phyloP scores from a whole-genome alignment of 2,797 vertebrate genomes.

The Toxotes lorentzi region DNA sequence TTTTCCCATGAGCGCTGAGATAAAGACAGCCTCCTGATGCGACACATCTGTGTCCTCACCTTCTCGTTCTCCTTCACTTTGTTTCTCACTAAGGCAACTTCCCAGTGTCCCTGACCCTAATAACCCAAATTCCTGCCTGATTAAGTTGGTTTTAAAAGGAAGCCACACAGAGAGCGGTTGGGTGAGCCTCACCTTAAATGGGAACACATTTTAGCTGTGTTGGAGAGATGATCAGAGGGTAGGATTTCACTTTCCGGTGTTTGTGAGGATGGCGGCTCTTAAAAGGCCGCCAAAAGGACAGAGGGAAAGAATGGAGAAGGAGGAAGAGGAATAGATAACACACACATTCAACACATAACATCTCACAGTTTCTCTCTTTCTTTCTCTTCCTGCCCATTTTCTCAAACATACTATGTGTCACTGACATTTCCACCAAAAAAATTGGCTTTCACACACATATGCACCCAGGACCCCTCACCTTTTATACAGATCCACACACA shows the following conservation, averaged over 20 bases:
- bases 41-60: constrained; percentile 70
- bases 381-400: neutral
- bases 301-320: constrained; percentile 28
- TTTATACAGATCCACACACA: constrained; percentile 25
- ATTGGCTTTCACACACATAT: neutral
- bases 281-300: constrained; percentile 43
- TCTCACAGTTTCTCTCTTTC: neutral
- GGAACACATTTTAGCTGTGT: constrained; percentile 82
- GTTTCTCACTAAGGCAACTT: constrained; percentile 53
- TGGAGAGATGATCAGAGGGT: constrained; percentile 75
- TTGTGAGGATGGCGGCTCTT: constrained; percentile 57
- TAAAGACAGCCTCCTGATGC: constrained; percentile 55
- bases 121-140: constrained; percentile 84
- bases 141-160: constrained; percentile 84
- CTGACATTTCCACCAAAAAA: constrained; percentile 8
- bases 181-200: constrained; percentile 87
- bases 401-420: constrained; percentile 12
- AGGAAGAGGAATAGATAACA: constrained; percentile 28
- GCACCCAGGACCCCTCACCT: constrained; percentile 7
- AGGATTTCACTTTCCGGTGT: constrained; percentile 80
- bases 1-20: constrained; percentile 44
- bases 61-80: constrained; percentile 56
- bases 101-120: constrained; percentile 78
- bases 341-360: neutral
- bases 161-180: constrained; percentile 78